Base-by-base conservation (phyloP, 2,113 vertebrate genomes). In the Apus apus region DNA sequence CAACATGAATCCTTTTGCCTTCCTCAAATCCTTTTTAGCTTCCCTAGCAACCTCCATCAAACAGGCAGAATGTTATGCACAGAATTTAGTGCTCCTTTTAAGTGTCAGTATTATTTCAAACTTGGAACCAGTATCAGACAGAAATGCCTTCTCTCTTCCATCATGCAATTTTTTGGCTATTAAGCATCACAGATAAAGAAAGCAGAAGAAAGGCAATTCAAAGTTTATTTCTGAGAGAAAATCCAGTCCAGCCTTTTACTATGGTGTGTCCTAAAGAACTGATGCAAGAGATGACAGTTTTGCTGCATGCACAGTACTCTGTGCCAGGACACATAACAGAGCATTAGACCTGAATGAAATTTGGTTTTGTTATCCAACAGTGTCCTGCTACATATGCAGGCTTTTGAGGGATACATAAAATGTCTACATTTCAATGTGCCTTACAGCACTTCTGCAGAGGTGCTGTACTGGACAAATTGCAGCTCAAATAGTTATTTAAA, bases 101-200 rank as follows among this genome's bases (percentile, higher is more conserved):
- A 4, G 9, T 34, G 36, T 80, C 36, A 68, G 72, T 85, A 93
- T 93, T 91, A 77, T 87, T 92, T 93, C 94, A 85, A 11, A 38
- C n/a, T 80, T 93, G 82, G 58, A 94, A 91, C 32, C 36, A 70
- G 18, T 80, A 80, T 30, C 76, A 94, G 82, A 77, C 13, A 90
- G 45, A 21, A 92, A 89, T 83, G 20, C 45, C 12, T 87, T 74
- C 40, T 87, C 56, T 71, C 38, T 71, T 93, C 70, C 67, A 93
- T 72, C 82, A 93, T 53, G 45, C 48, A 85, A 38, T 89, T 87
- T 29, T 82, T 87, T 80, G 64, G 48, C 43, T 74, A 84, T 5
- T 57, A 36, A 70, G 11, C 14, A 87, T 54, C 30, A 89, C 70
- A 85, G 70, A 89, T 60, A 94, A 79, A 71, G 40, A 48, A 78